phyloP scores from a whole-genome alignment of 37 sponge, comb jelly and placozoan genomes.

The Lycopodina hypogea region DNA sequence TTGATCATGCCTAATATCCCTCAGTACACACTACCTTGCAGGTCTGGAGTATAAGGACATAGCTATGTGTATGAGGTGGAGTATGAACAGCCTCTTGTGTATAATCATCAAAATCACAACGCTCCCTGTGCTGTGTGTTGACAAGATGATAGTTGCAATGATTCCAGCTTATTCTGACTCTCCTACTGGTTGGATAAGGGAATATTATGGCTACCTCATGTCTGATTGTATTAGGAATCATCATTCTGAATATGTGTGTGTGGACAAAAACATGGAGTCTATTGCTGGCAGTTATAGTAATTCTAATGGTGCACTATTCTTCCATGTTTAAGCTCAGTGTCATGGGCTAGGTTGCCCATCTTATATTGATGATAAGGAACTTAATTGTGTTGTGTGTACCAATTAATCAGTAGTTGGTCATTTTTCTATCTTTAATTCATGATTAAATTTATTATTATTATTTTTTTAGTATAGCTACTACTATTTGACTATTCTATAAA shows the following conservation, averaged over 20 bases:
- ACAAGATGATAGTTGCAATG: neutral
- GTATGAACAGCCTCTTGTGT: neutral
- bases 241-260: neutral
- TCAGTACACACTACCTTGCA: no score
- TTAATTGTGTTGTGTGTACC: constrained; percentile 68
- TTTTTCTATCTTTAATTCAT: no score
- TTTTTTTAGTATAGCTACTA: no score
- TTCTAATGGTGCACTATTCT: constrained; percentile 47
- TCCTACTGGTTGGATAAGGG: neutral
- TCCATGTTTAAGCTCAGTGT: constrained; percentile 42
- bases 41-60: no score
- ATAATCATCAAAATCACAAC: neutral
- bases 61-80: no score
- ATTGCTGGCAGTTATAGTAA: constrained; percentile 22
- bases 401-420: constrained; percentile 20
- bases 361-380: constrained; percentile 31
- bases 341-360: constrained; percentile 47
- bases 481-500: no score
- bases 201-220: constrained; percentile 11
- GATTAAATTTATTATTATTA: no score
- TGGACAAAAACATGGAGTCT: constrained; percentile 22
- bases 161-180: no score
- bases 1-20: neutral
- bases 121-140: neutral
- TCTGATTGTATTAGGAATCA: neutral